These are phyloP conservation scores for Scaptomyza cyrtandrae DNA, from an alignment of 2,888 invertebrate species.

Conservation along the genomic window DNA sequence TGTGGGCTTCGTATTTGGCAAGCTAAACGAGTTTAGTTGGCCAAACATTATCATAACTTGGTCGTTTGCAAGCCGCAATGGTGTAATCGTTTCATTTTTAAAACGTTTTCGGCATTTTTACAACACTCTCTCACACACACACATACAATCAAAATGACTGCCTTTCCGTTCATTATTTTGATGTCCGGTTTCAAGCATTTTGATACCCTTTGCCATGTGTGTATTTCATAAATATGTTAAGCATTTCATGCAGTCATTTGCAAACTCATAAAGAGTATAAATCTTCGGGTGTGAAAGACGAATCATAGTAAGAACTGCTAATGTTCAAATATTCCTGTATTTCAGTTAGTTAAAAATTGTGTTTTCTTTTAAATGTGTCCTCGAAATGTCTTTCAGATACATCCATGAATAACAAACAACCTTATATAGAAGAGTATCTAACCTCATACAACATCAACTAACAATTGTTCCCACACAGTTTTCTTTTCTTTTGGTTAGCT, in stretches of 20 bases:
- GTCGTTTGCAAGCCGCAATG: constrained; percentile 81
- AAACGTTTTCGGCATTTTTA: constrained; percentile 76
- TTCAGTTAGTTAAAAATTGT: no score
- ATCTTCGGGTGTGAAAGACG: background rate
- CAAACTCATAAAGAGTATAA: background rate
- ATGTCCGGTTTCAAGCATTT: constrained; percentile 54
- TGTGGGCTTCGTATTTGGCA: constrained; percentile 65
- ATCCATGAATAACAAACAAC: no score
- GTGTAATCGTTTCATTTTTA: constrained; percentile 78
- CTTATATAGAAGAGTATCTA: background rate
- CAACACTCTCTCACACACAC: constrained; percentile 30
- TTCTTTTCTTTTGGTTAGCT: background rate
- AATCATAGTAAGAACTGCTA: background rate
- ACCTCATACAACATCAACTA: background rate
- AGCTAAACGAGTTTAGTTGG: constrained; percentile 80
- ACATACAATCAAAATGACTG: constrained; percentile 41
- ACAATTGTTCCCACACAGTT: background rate
- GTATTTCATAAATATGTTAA: background rate
- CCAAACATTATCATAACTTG: constrained; percentile 80
- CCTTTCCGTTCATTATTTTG: constrained; percentile 75
- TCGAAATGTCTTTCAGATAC: no score
- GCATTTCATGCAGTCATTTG: background rate
- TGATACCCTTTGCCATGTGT: constrained; percentile 16
- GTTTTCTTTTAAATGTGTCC: no score
- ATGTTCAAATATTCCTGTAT: background rate